These are phyloP conservation scores for Ardeotis arabs DNA, from an alignment of 2,113 vertebrate genomes.

Conservation along the genomic window DNA sequence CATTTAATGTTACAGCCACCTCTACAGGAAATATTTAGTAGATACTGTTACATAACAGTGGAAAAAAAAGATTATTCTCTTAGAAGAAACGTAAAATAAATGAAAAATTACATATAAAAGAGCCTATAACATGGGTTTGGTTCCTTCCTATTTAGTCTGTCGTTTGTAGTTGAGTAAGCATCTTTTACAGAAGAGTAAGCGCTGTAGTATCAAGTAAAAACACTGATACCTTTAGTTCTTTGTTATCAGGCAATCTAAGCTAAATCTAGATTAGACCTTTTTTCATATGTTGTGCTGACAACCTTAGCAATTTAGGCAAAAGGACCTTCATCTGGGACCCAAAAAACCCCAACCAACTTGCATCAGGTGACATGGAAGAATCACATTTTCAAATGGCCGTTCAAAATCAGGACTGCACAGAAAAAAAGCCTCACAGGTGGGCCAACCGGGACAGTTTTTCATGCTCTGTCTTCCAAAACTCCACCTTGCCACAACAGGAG, in stretches of 20 bases:
- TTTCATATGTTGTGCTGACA: background rate
- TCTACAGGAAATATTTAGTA: constrained; percentile 9
- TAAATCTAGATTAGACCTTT: background rate
- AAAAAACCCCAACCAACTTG: background rate
- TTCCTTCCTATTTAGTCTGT: background rate
- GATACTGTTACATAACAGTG: background rate
- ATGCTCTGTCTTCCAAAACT: accelerated
- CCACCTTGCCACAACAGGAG: background rate
- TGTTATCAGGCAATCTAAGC: background rate
- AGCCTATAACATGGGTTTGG: background rate
- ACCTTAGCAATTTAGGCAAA: background rate
- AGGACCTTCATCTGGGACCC: background rate
- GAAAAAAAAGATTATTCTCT: background rate
- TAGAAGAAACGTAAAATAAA: background rate
- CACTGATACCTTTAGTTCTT: background rate
- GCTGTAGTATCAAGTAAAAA: background rate
- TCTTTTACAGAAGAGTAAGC: background rate
- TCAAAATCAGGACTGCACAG: background rate
- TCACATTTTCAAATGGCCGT: background rate
- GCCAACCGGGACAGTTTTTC: accelerated
- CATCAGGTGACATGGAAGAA: background rate
- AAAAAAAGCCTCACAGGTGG: background rate
- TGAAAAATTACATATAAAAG: no score
- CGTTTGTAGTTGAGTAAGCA: background rate
- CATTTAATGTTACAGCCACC: background rate